A percentile compares a stretch with the other conserved stretches of the same genome.
Evolutionary conservation across 2,113 vertebrate genomes (phyloP).

Genomic region (Pseudois nayaur): DNA sequence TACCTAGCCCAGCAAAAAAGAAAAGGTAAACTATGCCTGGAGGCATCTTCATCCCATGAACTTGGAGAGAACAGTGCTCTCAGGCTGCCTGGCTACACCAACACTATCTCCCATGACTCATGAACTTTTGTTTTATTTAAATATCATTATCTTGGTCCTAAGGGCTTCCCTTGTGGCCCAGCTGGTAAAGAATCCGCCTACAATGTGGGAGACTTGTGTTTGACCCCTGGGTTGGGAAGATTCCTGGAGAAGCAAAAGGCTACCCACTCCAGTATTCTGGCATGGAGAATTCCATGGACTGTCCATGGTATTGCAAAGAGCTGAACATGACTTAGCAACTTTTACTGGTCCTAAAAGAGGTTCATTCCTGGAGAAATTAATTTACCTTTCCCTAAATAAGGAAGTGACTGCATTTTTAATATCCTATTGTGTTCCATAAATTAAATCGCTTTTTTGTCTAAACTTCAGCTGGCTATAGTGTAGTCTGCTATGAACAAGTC

Average conservation of each 20-base stretch:
- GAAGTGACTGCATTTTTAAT: neutral
- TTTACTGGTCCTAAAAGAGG: neutral
- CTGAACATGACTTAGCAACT: neutral
- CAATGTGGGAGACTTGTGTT: neutral
- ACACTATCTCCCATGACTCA: neutral
- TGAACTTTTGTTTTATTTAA: neutral
- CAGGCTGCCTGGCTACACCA: neutral
- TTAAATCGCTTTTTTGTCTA: neutral
- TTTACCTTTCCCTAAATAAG: neutral
- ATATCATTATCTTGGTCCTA: neutral
- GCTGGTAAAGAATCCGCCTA: neutral
- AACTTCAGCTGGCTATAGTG: neutral
- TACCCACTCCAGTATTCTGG: neutral
- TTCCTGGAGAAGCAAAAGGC: neutral
- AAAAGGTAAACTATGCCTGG: neutral
- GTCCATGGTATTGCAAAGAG: neutral
- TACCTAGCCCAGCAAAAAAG: neutral
- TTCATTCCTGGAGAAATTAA: neutral
- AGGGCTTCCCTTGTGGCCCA: neutral
- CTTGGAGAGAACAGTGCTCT: neutral
- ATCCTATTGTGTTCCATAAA: neutral
- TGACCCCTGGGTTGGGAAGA: neutral
- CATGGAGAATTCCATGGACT: neutral
- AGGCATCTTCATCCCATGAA: neutral
- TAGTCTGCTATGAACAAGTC: neutral